Conservation (phyloP, 2,113 vertebrate genomes). For the Urocitellus parryii region DNA sequence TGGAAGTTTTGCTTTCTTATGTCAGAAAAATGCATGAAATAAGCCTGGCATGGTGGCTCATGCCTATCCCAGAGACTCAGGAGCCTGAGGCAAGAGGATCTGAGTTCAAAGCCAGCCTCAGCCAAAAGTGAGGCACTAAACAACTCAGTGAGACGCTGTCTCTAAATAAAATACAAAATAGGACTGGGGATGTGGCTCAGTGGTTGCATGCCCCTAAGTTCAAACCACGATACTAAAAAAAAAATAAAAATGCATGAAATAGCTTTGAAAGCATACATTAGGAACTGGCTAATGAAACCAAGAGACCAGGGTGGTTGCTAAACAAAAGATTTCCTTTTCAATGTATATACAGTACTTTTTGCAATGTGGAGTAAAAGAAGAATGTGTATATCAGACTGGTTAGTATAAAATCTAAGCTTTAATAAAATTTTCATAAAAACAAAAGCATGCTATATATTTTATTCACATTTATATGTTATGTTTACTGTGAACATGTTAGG, state of each 20-base stretch:
- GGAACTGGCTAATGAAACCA: neutral
- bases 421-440: constrained; percentile 34
- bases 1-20: constrained; percentile 22
- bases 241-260: too few relatives aligned
- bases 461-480: neutral
- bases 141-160: too few relatives aligned
- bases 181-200: too few relatives aligned
- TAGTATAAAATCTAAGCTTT: constrained; percentile 37
- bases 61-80: too few relatives aligned
- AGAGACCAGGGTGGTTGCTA: neutral
- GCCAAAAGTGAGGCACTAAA: too few relatives aligned
- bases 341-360: neutral
- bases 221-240: too few relatives aligned
- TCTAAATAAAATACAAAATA: too few relatives aligned
- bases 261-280: neutral
- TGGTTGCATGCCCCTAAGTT: too few relatives aligned
- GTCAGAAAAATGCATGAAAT: neutral
- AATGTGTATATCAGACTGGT: neutral
- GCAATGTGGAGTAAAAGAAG: neutral
- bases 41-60: too few relatives aligned
- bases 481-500: neutral
- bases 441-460: neutral
- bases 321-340: constrained; percentile 23
- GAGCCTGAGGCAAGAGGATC: too few relatives aligned
- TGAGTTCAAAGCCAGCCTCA: too few relatives aligned